A percentile compares a stretch with the other conserved stretches of the same genome.
Evolutionary conservation across 2,113 vertebrate species (phyloP).

Genomic region (Myotis davidii): DNA sequence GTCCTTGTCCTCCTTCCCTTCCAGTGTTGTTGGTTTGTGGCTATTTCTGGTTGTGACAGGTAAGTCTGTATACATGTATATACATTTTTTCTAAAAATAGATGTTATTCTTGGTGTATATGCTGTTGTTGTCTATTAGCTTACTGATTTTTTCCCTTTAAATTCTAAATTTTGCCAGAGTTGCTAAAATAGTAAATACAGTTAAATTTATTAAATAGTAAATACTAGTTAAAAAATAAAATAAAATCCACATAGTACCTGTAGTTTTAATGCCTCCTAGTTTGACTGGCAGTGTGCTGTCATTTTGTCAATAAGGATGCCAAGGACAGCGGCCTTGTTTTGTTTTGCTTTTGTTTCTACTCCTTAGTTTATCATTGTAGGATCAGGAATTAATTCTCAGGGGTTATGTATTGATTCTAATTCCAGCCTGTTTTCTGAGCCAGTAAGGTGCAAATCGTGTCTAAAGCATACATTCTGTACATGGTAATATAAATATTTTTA

Average conservation of each 20-base stretch:
- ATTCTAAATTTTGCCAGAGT: background rate
- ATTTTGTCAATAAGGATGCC: background rate
- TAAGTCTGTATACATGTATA: slow-evolving; percentile 76
- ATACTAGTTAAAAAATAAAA: slow-evolving; percentile 2
- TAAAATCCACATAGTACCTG: background rate
- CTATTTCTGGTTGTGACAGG: slow-evolving; percentile 76
- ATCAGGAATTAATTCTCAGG: slow-evolving; percentile 1
- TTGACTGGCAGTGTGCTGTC: background rate
- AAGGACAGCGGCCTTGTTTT: background rate
- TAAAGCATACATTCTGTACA: background rate
- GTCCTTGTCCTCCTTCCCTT: background rate
- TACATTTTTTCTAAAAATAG: background rate
- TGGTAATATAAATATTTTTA: background rate
- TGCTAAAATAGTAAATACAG: background rate
- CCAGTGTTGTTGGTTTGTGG: slow-evolving; percentile 70
- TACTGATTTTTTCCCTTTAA: background rate
- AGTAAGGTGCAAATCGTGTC: background rate
- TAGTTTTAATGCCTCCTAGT: background rate
- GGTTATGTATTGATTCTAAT: slow-evolving; percentile 12
- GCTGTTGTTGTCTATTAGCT: background rate
- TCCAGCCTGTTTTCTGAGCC: background rate
- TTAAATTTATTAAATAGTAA: slow-evolving; percentile 13
- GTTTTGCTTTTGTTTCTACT: background rate
- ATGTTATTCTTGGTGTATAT: slow-evolving; percentile 2
- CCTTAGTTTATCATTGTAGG: background rate